phyloP scores from a whole-genome alignment of 2,888 invertebrate genomes.

The Oligia fasciuncula region DNA sequence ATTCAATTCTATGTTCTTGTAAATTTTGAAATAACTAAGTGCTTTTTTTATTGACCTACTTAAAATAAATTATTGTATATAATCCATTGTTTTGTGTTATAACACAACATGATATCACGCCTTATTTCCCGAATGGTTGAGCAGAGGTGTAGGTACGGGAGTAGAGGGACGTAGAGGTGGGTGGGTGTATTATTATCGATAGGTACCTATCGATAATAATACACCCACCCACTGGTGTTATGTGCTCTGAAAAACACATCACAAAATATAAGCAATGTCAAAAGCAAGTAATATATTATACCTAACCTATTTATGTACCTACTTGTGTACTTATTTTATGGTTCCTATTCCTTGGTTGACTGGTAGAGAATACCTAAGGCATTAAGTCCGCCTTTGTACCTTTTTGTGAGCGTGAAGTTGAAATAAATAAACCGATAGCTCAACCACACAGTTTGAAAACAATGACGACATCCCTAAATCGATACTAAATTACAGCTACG shows the following conservation, averaged over 20 bases:
- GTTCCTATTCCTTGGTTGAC: too few relatives aligned
- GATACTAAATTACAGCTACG: background rate
- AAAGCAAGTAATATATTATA: too few relatives aligned
- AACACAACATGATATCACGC: background rate
- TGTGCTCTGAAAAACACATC: background rate
- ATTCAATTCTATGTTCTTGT: background rate
- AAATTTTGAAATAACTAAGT: background rate
- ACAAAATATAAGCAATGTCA: background rate
- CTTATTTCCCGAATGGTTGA: background rate
- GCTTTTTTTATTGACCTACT: background rate
- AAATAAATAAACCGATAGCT: background rate
- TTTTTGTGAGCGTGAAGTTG: background rate
- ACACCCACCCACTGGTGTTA: background rate
- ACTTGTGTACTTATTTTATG: background rate
- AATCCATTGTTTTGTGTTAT: background rate
- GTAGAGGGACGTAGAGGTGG: too few relatives aligned
- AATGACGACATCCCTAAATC: conserved; percentile 13
- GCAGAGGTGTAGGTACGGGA: background rate
- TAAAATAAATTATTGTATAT: background rate
- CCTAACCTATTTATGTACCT: too few relatives aligned
- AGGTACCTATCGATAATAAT: background rate
- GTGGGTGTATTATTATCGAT: too few relatives aligned
- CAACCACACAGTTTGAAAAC: background rate
- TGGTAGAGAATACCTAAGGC: too few relatives aligned
- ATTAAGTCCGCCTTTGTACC: too few relatives aligned